Conservation (phyloP, 2,113 vertebrate species). For the Zosterops borbonicus region DNA sequence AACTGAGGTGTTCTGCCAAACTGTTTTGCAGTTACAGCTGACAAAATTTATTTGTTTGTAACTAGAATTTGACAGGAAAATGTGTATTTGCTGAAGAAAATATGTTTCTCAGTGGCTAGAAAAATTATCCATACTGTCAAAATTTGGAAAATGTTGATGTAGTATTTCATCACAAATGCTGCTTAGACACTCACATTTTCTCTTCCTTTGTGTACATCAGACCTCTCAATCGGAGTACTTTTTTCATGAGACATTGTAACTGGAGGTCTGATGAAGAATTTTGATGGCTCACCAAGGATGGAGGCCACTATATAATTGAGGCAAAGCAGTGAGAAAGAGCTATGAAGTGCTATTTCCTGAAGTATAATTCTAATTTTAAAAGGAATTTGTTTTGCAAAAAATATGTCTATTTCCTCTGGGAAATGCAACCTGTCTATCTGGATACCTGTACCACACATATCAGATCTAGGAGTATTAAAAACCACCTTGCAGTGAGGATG, state of each 20-base stretch:
- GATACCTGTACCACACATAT: neutral
- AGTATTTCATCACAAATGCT: neutral
- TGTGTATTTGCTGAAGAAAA: neutral
- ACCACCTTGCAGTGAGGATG: neutral
- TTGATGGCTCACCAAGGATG: neutral
- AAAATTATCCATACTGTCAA: neutral
- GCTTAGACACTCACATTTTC: neutral
- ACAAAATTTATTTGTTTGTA: slow-evolving; percentile 6
- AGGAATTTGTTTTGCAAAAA: neutral
- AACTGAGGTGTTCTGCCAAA: neutral
- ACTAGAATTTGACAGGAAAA: slow-evolving; percentile 18
- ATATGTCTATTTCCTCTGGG: neutral
- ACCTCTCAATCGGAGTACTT: neutral
- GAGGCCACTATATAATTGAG: neutral
- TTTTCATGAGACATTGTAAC: neutral
- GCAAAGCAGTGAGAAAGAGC: neutral
- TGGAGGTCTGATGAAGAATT: neutral
- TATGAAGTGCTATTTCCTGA: neutral
- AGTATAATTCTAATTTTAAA: neutral
- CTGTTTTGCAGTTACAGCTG: neutral
- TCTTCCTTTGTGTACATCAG: neutral
- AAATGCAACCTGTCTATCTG: neutral
- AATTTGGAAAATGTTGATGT: neutral
- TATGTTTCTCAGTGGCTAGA: neutral
- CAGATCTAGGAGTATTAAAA: neutral